Percentiles rank a stretch among this genome's conserved stretches.
These are phyloP conservation scores for Prinia subflava DNA, from an alignment of 2,113 vertebrate species.

Conservation along the genomic window DNA sequence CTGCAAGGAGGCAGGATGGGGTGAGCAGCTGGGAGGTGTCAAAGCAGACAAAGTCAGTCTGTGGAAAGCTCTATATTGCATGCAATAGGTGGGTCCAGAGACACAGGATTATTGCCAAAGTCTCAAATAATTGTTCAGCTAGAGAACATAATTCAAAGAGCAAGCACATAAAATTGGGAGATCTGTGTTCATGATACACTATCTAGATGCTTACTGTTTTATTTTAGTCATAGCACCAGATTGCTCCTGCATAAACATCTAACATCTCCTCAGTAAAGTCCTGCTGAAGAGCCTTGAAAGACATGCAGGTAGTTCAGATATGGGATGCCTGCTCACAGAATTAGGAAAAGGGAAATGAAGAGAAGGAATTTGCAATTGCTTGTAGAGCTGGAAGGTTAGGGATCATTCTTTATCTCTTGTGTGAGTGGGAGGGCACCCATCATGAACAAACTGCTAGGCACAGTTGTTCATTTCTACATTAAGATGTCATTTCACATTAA, in stretches of 20 bases:
- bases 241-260: background rate
- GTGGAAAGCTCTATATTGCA: background rate
- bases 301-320: background rate
- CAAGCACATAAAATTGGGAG: background rate
- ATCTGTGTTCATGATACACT: background rate
- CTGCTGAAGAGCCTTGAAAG: background rate
- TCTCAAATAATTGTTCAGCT: background rate
- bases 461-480: constrained; percentile 1
- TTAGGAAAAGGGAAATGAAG: background rate
- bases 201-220: background rate
- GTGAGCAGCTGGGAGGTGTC: background rate
- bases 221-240: background rate
- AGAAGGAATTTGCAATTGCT: background rate
- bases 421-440: background rate
- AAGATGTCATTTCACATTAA: constrained; percentile 33
- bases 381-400: background rate
- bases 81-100: background rate
- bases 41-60: background rate
- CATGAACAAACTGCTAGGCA: background rate
- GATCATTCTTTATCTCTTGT: background rate
- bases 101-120: background rate
- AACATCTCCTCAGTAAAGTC: background rate
- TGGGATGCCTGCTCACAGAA: background rate
- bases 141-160: background rate
- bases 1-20: background rate